These are phyloP conservation scores for Antheraea mylitta DNA, from an alignment of 1,140 invertebrate species.

Conservation along the genomic window DNA sequence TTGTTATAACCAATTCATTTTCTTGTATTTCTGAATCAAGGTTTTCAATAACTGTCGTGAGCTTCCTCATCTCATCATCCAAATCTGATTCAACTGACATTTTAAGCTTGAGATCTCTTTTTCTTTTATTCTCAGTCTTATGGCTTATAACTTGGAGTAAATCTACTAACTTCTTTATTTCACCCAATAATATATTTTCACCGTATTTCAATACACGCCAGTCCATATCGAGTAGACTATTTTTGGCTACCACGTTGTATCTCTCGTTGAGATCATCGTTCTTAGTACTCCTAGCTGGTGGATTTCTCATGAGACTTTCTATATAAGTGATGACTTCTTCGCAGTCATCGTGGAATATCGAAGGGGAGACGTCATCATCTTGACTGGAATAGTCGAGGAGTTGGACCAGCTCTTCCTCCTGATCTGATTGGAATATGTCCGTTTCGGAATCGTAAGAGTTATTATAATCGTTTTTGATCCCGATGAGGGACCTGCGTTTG, in stretches of 20 bases:
- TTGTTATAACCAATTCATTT: constrained; percentile 34
- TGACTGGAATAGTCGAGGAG: constrained; percentile 76
- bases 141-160: constrained; percentile 46
- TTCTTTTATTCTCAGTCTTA: constrained; percentile 50
- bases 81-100: constrained; percentile 56
- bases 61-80: constrained; percentile 65
- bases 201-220: constrained; percentile 74
- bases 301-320: constrained; percentile 50
- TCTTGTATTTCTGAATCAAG: constrained; percentile 55
- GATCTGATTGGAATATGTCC: constrained; percentile 88
- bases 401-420: constrained; percentile 89
- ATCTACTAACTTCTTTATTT: constrained; percentile 68
- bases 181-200: constrained; percentile 69
- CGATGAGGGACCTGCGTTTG: constrained; percentile 47
- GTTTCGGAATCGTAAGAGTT: constrained; percentile 82
- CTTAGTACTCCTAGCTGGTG: constrained; percentile 32
- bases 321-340: constrained; percentile 67
- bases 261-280: constrained; percentile 58
- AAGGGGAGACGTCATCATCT: constrained; percentile 71
- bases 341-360: constrained; percentile 68
- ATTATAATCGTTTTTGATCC: constrained; percentile 52
- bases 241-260: constrained; percentile 60
- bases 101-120: constrained; percentile 39
- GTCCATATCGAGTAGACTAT: constrained; percentile 71
- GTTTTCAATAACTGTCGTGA: constrained; percentile 66